Base-by-base conservation (phyloP, 2,888 invertebrate genomes). In the Colostygia pectinataria region DNA sequence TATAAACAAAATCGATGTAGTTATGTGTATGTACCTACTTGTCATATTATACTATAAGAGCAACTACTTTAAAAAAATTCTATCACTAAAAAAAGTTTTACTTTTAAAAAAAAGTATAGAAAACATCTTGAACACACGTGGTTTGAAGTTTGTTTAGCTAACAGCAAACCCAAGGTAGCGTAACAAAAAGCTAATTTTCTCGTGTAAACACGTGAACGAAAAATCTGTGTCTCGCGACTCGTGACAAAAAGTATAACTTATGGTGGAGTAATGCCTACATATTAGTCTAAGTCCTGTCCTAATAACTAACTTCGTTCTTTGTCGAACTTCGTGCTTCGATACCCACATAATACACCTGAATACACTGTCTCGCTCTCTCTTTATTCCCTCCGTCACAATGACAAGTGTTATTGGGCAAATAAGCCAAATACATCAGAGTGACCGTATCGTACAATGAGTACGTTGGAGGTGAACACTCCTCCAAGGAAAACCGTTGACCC, bases 401-500 rank as follows among this genome's bases (percentile, higher is more conserved):
- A 54, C 57, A 53, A 55, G 49, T 58, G 38, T 55, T 55, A 57
- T 47, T 53, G 40, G 31, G 48, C 53, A 53, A 59, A 57, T 52
- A 55, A 54, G 52, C 55, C 55, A 62, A n/a, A 61, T 63, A 58
- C 58, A 61, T 58, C 54, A 63, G 55, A 55, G 51, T 53, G 55
- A 63, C 68, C 61, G 63, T 59, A 63, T 63, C 70, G 66, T 69
- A 77, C 62, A 75, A 74, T 77, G 77, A 84, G 81, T 83, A 84
- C 79, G 80, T 57, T 63, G 58, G 78, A 86, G 89, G 83, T 88
- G 85, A 89, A 89, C 83, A 88, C 73, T 81, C 88, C 79, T 64
- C 70, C 86, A 88, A 88, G 87, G 88, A 86, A 77, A 88, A 81
- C 72, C 87, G 69, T 88, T 90, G 88, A 88, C 86, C 87, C 79